Evolutionary conservation across 2,888 invertebrate genomes (phyloP).

Genomic region (Chloroclysta siterata): DNA sequence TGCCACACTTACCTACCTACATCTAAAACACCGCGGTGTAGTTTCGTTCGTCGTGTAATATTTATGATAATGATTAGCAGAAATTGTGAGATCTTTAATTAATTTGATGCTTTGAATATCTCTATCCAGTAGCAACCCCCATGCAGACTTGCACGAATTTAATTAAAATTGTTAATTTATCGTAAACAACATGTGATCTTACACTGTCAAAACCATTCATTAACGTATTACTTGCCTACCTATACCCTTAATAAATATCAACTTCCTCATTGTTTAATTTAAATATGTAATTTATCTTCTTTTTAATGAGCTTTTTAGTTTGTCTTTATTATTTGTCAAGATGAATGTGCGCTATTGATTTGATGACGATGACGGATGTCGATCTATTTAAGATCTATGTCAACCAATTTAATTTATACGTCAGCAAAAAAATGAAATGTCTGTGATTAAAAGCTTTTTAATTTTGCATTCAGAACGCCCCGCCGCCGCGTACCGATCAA

Average conservation of each 20-base stretch:
- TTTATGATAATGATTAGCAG: conserved; percentile 35
- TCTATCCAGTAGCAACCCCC: background rate
- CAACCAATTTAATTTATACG: no score
- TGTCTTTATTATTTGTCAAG: no score
- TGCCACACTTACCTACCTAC: conserved; percentile 36
- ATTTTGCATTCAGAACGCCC: no score
- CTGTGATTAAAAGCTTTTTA: no score
- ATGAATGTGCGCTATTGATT: no score
- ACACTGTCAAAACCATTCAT: conserved; percentile 8
- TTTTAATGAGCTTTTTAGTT: background rate
- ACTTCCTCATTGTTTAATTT: conserved; percentile 5
- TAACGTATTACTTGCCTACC: conserved; percentile 3
- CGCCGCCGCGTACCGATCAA: no score
- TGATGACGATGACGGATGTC: no score
- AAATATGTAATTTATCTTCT: background rate
- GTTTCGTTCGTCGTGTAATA: conserved; percentile 22
- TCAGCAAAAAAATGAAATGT: no score
- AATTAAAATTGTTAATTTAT: conserved; percentile 8
- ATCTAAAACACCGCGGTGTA: conserved; percentile 30
- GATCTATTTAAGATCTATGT: no score
- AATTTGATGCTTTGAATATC: conserved; percentile 20
- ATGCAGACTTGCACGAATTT: background rate
- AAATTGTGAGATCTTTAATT: conserved; percentile 11
- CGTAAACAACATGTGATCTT: conserved; percentile 14
- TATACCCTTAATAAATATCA: conserved; percentile 14